These are phyloP conservation scores for Onychomys torridus DNA, from an alignment of 2,797 vertebrate species.

Conservation along the genomic window DNA sequence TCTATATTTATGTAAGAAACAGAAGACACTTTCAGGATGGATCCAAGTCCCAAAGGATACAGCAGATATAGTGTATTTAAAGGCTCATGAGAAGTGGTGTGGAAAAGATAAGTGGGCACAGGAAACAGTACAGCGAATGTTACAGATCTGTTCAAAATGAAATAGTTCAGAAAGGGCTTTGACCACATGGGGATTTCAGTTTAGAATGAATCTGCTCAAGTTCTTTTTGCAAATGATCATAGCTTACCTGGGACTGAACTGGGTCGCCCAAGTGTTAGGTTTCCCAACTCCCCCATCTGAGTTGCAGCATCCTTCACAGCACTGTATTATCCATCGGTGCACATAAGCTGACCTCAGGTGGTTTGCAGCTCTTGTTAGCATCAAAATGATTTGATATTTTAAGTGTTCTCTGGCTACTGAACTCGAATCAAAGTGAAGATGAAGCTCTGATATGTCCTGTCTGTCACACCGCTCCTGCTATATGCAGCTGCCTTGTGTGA, in stretches of 20 bases:
- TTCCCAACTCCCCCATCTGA: neutral
- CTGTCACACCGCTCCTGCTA: neutral
- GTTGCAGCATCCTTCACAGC: neutral
- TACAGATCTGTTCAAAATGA: neutral
- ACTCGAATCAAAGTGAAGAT: slow-evolving; percentile 8
- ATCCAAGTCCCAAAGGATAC: neutral
- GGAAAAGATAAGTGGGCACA: neutral
- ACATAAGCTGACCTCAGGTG: neutral
- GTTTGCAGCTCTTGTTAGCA: neutral
- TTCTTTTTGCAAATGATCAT: neutral
- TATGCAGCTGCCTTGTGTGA: neutral
- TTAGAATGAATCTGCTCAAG: neutral
- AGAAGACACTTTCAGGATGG: neutral
- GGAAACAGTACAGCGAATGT: neutral
- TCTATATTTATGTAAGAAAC: neutral
- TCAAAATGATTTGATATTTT: slow-evolving; percentile 33
- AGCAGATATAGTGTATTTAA: neutral
- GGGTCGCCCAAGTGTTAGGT: neutral
- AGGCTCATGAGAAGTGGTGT: neutral
- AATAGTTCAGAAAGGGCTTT: neutral
- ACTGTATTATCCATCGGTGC: neutral
- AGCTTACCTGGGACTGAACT: neutral
- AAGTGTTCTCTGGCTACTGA: neutral
- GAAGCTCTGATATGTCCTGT: neutral
- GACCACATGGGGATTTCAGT: neutral